Percentiles rank a stretch among this genome's conserved stretches.
phyloP scores from a whole-genome alignment of 2,888 invertebrate genomes.

The Pollenia angustigena region DNA sequence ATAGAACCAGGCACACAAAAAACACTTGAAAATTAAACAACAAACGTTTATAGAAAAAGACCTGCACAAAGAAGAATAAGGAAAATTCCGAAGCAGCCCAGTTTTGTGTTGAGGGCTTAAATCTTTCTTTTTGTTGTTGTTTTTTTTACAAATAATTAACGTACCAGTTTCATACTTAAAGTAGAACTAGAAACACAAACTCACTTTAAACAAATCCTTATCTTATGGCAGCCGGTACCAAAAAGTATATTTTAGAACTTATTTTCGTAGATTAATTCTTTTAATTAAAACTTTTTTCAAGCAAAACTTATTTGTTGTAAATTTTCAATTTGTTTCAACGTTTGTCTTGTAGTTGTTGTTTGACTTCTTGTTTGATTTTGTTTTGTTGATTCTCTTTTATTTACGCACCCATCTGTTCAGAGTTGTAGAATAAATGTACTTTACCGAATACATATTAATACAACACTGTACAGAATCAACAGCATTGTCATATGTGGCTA shows the following conservation, averaged over 20 bases:
- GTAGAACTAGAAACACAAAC: not conserved
- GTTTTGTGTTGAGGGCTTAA: not conserved
- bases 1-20: constrained; percentile 33
- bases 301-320: not conserved
- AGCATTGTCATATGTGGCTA: too few relatives aligned
- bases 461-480: not conserved
- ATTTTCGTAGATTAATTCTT: not conserved
- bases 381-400: constrained; percentile 40
- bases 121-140: not conserved
- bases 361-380: constrained; percentile 23
- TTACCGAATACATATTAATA: not conserved
- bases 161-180: not conserved
- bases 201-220: not conserved
- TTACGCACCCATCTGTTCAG: constrained; percentile 10
- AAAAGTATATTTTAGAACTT: not conserved
- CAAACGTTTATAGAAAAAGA: constrained; percentile 23
- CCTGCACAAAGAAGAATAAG: constrained; percentile 23
- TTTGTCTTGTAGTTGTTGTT: constrained; percentile 2
- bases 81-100: constrained; percentile 23
- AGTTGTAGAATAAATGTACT: not conserved
- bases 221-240: constrained; percentile 12
- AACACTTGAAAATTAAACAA: constrained; percentile 44
- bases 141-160: not conserved
- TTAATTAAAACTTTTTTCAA: not conserved
- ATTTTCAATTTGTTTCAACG: constrained; percentile 14